Base-by-base conservation (phyloP, 2,888 invertebrate species). In the Ptycholaimellus sp. region DNA sequence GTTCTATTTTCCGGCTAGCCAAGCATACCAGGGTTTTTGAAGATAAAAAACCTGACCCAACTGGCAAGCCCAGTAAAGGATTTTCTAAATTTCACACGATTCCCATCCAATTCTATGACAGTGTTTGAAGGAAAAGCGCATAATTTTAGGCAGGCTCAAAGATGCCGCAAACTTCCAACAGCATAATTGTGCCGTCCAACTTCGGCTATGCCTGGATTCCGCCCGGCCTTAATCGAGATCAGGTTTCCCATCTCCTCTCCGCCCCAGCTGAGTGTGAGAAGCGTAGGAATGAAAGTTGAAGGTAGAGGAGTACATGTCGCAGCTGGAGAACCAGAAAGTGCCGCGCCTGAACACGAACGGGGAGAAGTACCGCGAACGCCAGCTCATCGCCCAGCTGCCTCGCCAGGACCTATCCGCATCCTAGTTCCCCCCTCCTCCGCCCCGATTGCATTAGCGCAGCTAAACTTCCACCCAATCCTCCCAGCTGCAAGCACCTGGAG, bases 231-330 rank as follows among this genome's bases (percentile, higher is more conserved):
- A 52, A 65, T 50, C 47, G 57, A 36, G 57, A 62, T 40, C 66
- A 68, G 65, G 67, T 67, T 14, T 33, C 41, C 20, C 28, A 29
- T 20, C 28, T 19, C 21, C 14, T 40, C 20, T 30, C 3, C 11
- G 6, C 19, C n/a, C n/a, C 5, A 17, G n/a, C n/a, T 9, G 4
- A 4, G 31, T 18, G 11, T n/a, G 31, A 17, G 11, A 7, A 5
- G 13, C n/a, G n/a, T n/a, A n/a, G n/a, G n/a, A n/a, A n/a, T n/a
- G n/a, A n/a, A n/a, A 7, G 39, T 46, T 66, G 18, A 66, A 83
- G 82, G 73, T 81, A 43, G 82, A 83, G 56, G 74, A 82, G 46
- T 93, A 80, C 63, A 90, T 87, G 70, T 71, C 77, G 42, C 73
- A 78, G 58, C 68, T 90, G 54, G 79, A 79, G 41, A 71, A 73